Conservation (phyloP, 2,113 vertebrate species). For the Actenoides lindsayi region DNA sequence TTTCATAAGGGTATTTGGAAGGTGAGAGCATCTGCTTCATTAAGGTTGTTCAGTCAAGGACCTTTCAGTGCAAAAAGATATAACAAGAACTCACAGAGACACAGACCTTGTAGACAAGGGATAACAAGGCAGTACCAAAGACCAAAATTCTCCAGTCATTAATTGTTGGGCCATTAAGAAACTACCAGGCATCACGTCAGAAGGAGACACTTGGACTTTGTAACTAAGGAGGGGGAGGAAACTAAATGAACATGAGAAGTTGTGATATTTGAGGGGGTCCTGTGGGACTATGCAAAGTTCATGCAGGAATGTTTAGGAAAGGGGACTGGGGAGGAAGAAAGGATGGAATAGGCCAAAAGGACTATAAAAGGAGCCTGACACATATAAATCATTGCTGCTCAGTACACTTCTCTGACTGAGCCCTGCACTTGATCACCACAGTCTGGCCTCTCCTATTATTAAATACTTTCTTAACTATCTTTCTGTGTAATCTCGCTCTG, state of each 20-base stretch:
- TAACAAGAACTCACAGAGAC: background rate
- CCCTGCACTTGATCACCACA: background rate
- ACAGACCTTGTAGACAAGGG: background rate
- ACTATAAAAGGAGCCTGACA: background rate
- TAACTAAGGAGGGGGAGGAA: background rate
- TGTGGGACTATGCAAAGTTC: background rate
- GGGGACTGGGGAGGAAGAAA: background rate
- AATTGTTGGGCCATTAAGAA: background rate
- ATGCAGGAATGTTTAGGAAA: background rate
- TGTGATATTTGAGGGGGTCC: background rate
- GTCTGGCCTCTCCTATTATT: background rate
- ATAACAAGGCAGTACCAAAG: background rate
- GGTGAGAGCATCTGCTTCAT: background rate
- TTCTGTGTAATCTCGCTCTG: background rate
- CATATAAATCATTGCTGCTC: background rate
- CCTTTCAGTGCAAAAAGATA: background rate
- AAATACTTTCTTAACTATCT: background rate
- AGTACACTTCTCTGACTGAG: fast-evolving
- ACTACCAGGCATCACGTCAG: background rate
- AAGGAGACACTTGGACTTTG: background rate
- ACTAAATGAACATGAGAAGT: background rate
- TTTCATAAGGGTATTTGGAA: background rate
- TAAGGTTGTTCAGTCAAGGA: background rate
- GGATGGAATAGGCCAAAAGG: background rate
- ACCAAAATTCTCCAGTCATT: background rate